A percentile compares a stretch with the other conserved stretches of the same genome.
Evolutionary conservation across 2,113 vertebrate species (phyloP).

Genomic region (Pedetes capensis): DNA sequence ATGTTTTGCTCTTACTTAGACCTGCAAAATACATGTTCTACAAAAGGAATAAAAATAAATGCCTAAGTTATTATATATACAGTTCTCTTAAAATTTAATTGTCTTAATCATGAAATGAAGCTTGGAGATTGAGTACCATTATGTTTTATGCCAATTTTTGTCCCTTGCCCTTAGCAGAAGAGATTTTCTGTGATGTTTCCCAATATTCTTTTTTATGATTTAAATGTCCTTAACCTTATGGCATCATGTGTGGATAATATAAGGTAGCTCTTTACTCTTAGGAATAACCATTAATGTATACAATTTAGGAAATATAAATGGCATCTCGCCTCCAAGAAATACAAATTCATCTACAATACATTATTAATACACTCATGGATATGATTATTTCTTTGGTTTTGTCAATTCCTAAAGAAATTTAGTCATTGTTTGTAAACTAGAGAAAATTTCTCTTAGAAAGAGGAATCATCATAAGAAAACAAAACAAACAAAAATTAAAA

Average conservation of each 20-base stretch:
- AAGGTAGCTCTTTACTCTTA: slow-evolving; percentile 8
- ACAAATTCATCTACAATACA: background rate
- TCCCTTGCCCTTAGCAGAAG: background rate
- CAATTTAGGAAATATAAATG: background rate
- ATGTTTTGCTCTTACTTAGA: background rate
- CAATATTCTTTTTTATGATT: slow-evolving; percentile 29
- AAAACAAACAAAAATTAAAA: background rate
- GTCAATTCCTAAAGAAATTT: background rate
- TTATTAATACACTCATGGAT: background rate
- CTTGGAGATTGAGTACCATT: slow-evolving; percentile 11
- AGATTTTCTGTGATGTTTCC: slow-evolving; percentile 25
- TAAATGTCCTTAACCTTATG: background rate
- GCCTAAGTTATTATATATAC: background rate
- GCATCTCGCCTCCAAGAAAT: slow-evolving; percentile 4
- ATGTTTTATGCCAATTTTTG: slow-evolving; percentile 36
- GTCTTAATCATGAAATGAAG: slow-evolving; percentile 40
- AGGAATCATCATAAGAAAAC: background rate
- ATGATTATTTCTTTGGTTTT: background rate
- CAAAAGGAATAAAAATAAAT: background rate
- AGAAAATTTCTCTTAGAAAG: background rate
- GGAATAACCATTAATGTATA: background rate
- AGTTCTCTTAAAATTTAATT: slow-evolving; percentile 18
- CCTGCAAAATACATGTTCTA: background rate
- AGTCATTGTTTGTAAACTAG: background rate
- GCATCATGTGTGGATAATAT: background rate